A percentile compares a stretch with the other conserved stretches of the same genome.
Evolutionary conservation across 2,797 vertebrate species (phyloP).

Genomic region (Balearica regulorum): DNA sequence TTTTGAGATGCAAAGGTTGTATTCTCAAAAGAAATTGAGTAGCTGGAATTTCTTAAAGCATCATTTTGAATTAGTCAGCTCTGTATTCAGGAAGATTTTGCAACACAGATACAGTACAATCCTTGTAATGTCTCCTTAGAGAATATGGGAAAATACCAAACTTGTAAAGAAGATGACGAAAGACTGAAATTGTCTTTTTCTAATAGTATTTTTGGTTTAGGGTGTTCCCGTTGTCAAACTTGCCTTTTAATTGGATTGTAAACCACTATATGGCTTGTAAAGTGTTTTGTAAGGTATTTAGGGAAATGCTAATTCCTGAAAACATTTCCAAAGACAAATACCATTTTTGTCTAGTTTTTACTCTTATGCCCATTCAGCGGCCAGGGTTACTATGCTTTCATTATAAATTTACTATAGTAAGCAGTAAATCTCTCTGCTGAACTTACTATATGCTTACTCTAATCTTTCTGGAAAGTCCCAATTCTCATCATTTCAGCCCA

Average conservation of each 20-base stretch:
- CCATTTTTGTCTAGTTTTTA: not conserved
- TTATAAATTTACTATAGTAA: not conserved
- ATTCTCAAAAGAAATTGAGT: not conserved
- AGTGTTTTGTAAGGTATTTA: not conserved
- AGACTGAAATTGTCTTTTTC: not conserved
- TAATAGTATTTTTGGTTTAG: not conserved
- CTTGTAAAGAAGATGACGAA: not conserved
- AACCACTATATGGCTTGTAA: not conserved
- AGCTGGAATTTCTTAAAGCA: not conserved
- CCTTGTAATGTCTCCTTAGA: not conserved
- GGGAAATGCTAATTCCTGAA: not conserved
- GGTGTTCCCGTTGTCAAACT: not conserved
- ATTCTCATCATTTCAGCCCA: not conserved
- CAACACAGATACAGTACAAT: not conserved
- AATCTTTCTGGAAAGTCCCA: not conserved
- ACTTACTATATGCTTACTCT: not conserved
- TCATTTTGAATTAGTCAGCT: not conserved
- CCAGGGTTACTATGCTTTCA: not conserved
- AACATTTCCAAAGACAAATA: not conserved
- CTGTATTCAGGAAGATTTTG: not conserved
- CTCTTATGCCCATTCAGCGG: not conserved
- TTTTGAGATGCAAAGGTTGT: not conserved
- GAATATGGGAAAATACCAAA: not conserved
- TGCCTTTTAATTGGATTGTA: not conserved
- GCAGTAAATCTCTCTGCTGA: not conserved